phyloP scores from a whole-genome alignment of 2,113 vertebrate genomes.

The Pseudopodoces humilis region DNA sequence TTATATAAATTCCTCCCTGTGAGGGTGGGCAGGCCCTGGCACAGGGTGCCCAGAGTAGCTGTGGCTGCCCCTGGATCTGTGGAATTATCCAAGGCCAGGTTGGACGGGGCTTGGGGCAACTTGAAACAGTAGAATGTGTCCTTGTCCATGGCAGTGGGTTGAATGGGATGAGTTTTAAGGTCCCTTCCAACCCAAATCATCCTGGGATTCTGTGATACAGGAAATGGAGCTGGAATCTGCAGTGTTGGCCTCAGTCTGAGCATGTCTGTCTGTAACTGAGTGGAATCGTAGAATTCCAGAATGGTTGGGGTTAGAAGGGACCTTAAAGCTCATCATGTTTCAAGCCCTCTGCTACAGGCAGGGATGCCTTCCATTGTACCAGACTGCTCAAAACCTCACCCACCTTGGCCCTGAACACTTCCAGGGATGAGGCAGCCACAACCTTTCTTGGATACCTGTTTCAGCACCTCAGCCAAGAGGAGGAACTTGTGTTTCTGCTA shows the following conservation, averaged over 20 bases:
- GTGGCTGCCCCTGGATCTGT: neutral
- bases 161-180: neutral
- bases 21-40: accelerated
- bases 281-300: neutral
- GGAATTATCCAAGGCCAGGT: accelerated
- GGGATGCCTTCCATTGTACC: neutral
- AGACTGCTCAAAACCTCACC: neutral
- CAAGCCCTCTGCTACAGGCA: neutral
- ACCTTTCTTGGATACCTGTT: neutral
- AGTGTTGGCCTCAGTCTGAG: neutral
- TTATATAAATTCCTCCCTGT: neutral
- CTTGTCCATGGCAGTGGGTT: accelerated
- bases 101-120: accelerated
- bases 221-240: neutral
- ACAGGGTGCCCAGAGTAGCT: neutral
- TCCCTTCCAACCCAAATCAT: neutral
- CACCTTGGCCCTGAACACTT: neutral
- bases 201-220: accelerated
- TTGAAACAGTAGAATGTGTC: accelerated
- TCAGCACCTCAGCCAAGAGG: neutral
- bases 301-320: neutral
- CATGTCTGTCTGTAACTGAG: neutral
- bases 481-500: neutral
- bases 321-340: neutral
- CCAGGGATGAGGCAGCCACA: neutral